phyloP scores from a whole-genome alignment of 1,140 invertebrate species.

The Battus philenor region DNA sequence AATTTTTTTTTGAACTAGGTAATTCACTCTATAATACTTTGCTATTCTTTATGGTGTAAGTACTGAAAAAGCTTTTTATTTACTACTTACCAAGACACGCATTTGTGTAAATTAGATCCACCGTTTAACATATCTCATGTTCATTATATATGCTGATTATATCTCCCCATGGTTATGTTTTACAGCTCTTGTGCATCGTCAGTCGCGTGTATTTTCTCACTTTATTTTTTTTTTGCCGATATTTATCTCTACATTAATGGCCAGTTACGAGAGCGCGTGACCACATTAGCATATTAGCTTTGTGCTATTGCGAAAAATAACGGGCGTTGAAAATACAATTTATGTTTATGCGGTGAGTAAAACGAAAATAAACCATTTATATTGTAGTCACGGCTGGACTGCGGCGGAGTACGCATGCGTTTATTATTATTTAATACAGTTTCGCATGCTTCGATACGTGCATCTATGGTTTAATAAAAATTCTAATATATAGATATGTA shows the following conservation, averaged over 20 bases:
- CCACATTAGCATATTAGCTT: constrained; percentile 7
- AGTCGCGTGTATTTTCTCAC: constrained; percentile 3
- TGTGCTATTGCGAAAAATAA: constrained; percentile 2
- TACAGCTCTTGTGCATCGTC: not conserved
- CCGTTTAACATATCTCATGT: constrained; percentile 1
- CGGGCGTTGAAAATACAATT: not conserved
- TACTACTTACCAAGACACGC: constrained; percentile 4
- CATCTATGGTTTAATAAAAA: no score
- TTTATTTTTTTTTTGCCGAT: constrained; percentile 6
- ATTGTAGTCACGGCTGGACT: not conserved
- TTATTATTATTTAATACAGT: no score
- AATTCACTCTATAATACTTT: no score
- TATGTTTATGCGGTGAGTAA: not conserved
- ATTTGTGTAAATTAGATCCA: not conserved
- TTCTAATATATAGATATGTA: no score
- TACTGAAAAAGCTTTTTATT: constrained; percentile 2
- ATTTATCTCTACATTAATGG: constrained; percentile 3
- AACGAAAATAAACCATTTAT: constrained; percentile 3
- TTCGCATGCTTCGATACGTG: no score
- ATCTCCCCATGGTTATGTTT: constrained; percentile 5
- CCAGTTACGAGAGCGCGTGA: constrained; percentile 6
- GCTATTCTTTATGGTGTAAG: no score
- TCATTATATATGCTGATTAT: constrained; percentile 8
- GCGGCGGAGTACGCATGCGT: no score
- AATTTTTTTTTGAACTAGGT: no score